These are phyloP conservation scores for Lethrus apterus DNA, from an alignment of 1,140 invertebrate species.

Conservation along the genomic window DNA sequence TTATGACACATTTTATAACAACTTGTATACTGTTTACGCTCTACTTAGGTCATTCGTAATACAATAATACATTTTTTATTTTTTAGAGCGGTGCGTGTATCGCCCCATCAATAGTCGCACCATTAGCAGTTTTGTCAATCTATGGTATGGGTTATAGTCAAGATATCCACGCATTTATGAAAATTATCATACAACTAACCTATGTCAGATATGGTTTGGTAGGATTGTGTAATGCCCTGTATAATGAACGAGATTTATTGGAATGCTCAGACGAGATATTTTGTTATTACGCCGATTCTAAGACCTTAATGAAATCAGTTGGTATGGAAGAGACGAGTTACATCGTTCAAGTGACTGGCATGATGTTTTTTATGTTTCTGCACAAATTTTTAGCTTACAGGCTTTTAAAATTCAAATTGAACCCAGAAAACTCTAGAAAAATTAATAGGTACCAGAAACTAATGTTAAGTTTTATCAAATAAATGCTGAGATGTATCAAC, in stretches of 20 bases:
- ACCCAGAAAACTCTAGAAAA: too few relatives aligned
- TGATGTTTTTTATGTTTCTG: too few relatives aligned
- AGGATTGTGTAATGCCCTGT: neutral
- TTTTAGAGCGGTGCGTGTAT: conserved; percentile 42
- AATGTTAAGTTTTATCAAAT: too few relatives aligned
- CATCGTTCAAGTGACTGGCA: too few relatives aligned
- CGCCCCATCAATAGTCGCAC: conserved; percentile 36
- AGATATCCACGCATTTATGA: conserved; percentile 44
- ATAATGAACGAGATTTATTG: neutral
- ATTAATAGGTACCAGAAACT: too few relatives aligned
- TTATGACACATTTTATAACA: too few relatives aligned
- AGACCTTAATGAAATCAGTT: neutral
- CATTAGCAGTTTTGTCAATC: conserved; percentile 38
- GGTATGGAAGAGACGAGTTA: neutral
- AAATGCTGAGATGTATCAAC: too few relatives aligned
- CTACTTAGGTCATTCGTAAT: too few relatives aligned
- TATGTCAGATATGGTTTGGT: conserved; percentile 24
- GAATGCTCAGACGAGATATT: conserved; percentile 4
- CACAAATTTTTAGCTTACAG: too few relatives aligned
- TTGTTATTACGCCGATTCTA: conserved; percentile 1
- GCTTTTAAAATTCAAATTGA: too few relatives aligned
- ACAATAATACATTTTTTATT: too few relatives aligned
- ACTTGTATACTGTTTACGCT: too few relatives aligned
- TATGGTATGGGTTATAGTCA: conserved; percentile 43
- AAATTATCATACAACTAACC: conserved; percentile 49